Conservation (phyloP, 2,113 vertebrate species). For the Crotophaga sulcirostris region DNA sequence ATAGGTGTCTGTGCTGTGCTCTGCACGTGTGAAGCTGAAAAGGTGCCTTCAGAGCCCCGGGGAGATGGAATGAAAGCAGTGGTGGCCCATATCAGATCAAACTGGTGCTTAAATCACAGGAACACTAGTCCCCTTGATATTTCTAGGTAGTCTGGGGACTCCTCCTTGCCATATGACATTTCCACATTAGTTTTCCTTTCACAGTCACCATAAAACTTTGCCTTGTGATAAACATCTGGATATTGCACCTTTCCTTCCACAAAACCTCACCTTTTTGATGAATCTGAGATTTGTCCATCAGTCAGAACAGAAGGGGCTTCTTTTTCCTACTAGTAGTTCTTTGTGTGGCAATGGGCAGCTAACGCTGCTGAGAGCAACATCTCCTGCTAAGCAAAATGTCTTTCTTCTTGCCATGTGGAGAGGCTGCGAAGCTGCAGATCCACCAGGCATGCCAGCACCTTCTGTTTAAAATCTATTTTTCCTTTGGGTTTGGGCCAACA, state of each 20-base stretch:
- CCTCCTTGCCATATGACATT: neutral
- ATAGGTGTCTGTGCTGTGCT: neutral
- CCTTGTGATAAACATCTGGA: neutral
- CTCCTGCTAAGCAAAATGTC: neutral
- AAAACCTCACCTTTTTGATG: neutral
- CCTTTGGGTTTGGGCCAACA: slow-evolving; percentile 28
- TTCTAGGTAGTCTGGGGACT: neutral
- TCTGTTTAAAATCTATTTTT: slow-evolving; percentile 65
- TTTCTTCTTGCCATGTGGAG: slow-evolving; percentile 12
- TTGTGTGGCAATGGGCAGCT: neutral
- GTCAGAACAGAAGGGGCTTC: neutral
- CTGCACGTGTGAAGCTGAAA: neutral
- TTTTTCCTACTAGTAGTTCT: neutral
- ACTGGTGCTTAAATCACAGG: neutral
- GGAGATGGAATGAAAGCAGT: neutral
- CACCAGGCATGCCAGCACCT: slow-evolving; percentile 50
- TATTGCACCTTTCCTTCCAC: neutral
- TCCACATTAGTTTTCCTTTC: neutral
- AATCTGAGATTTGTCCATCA: neutral
- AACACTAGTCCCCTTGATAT: neutral
- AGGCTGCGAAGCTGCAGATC: slow-evolving; percentile 10
- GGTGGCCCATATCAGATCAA: neutral
- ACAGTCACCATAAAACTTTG: neutral
- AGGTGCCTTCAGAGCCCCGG: neutral
- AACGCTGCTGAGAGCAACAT: neutral